Conservation (phyloP, 2,113 vertebrate genomes). For the Dromas ardeola region DNA sequence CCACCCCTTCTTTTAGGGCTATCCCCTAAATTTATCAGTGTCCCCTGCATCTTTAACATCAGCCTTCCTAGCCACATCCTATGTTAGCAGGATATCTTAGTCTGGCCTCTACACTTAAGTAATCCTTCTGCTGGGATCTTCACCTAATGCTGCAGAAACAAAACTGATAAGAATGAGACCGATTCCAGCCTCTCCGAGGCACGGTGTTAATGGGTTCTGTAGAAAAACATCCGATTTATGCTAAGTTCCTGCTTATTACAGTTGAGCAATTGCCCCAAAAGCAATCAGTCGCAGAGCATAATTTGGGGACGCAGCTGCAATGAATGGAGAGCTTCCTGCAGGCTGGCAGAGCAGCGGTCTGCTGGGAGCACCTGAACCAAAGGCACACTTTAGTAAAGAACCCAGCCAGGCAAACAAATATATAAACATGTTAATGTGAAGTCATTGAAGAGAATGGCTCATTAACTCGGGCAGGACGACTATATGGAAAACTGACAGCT, state of each 20-base stretch:
- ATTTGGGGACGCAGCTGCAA: background rate
- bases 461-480: background rate
- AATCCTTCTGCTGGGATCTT: background rate
- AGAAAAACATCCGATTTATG: background rate
- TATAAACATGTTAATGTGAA: background rate
- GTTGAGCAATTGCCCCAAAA: background rate
- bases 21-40: background rate
- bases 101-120: background rate
- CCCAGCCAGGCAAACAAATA: background rate
- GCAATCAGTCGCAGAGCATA: background rate
- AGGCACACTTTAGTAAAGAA: background rate
- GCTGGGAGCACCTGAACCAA: constrained; percentile 26
- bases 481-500: background rate
- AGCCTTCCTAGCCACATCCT: background rate
- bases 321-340: background rate
- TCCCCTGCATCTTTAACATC: background rate
- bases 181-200: background rate
- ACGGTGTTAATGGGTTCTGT: background rate
- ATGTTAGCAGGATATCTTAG: background rate
- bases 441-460: background rate
- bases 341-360: background rate
- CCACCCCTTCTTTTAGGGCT: background rate
- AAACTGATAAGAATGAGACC: background rate
- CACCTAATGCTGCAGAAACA: background rate
- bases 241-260: background rate